These are phyloP conservation scores for Maconellicoccus hirsutus DNA, from an alignment of 1,140 invertebrate genomes.

Conservation along the genomic window DNA sequence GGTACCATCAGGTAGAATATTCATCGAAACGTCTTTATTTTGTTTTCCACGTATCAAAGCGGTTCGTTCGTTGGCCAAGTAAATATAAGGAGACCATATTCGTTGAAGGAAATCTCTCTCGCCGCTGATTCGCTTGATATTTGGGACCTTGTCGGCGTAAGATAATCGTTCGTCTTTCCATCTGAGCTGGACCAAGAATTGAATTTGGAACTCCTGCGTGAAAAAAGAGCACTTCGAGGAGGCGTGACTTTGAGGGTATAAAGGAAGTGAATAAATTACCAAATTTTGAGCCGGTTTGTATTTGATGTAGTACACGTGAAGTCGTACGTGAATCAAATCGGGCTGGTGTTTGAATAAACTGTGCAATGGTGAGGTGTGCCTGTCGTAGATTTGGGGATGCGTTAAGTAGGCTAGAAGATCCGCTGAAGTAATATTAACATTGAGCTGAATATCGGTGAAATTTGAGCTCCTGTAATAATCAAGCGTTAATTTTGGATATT, in stretches of 20 bases:
- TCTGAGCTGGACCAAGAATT: constrained; percentile 60
- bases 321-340: neutral
- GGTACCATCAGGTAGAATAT: constrained; percentile 57
- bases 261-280: neutral
- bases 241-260: neutral
- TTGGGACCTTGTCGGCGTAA: constrained; percentile 45
- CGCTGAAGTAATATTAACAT: neutral
- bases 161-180: constrained; percentile 56
- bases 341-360: neutral
- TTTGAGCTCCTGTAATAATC: neutral
- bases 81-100: constrained; percentile 67
- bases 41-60: constrained; percentile 46
- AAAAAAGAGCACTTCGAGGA: neutral
- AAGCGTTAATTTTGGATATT: too few species aligned
- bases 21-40: constrained; percentile 59
- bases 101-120: constrained; percentile 51
- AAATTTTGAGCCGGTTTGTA: neutral
- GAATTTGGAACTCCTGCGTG: constrained; percentile 59
- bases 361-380: neutral
- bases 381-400: neutral
- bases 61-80: constrained; percentile 62
- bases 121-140: constrained; percentile 44
- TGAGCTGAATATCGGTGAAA: neutral
- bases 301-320: constrained; percentile 9
- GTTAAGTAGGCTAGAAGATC: neutral